Evolutionary conservation across 2,113 vertebrate species (phyloP).

Genomic region (Echinops telfairi): DNA sequence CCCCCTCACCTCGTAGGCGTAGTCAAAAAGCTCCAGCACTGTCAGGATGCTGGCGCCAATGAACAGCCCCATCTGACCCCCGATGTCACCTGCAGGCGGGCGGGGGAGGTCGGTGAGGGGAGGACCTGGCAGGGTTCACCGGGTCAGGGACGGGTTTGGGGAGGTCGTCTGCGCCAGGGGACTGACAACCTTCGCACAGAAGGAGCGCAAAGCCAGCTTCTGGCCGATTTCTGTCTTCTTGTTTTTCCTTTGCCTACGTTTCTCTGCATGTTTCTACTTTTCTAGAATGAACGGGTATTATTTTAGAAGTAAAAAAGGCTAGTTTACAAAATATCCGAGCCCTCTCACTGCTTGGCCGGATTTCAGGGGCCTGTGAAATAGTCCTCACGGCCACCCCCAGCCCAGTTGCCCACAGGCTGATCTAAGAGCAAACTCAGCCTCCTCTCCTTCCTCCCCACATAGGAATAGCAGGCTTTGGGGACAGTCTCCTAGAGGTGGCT

Average conservation of each 20-base stretch:
- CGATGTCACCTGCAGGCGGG: conserved; percentile 93
- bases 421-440: neutral
- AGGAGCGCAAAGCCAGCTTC: conserved; percentile 8
- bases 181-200: neutral
- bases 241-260: conserved; percentile 15
- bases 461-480: neutral
- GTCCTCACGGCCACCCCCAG: neutral
- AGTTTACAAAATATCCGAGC: conserved; percentile 35
- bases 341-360: neutral
- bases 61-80: conserved; percentile 99
- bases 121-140: neutral
- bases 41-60: conserved; percentile 98
- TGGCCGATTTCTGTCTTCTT: neutral
- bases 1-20: conserved; percentile 95
- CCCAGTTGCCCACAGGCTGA: neutral
- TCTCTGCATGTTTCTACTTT: conserved; percentile 29
- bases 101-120: conserved; percentile 24
- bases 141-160: neutral
- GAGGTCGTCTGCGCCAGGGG: neutral
- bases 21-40: conserved; percentile 97
- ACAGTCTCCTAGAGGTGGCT: neutral
- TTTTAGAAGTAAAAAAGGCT: neutral
- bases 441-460: neutral
- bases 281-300: conserved; percentile 29
- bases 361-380: conserved; percentile 35